Conservation (phyloP, 2,888 invertebrate species). For the Eristalis tenax region DNA sequence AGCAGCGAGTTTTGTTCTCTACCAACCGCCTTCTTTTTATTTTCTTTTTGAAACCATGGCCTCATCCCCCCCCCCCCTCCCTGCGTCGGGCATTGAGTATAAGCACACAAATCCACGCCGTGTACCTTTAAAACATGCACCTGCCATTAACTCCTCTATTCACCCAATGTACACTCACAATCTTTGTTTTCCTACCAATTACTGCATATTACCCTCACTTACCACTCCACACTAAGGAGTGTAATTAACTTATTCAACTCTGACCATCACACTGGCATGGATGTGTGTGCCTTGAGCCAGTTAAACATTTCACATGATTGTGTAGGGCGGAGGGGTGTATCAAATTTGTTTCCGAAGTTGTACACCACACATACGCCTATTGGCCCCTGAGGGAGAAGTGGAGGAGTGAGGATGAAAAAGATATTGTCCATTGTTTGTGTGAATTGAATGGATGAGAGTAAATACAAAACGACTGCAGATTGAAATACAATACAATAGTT, state of each 20-base stretch:
- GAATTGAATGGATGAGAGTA: conserved; percentile 13
- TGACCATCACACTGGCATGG: neutral
- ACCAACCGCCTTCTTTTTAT: too few species aligned
- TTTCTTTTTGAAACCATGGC: too few species aligned
- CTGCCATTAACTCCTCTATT: too few species aligned
- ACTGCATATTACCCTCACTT: neutral
- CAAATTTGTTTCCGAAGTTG: neutral
- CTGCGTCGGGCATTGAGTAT: too few species aligned
- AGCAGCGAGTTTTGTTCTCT: too few species aligned
- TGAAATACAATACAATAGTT: conserved; percentile 40
- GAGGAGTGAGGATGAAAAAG: neutral
- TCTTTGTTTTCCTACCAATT: neutral
- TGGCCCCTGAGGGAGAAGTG: neutral
- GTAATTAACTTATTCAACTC: neutral
- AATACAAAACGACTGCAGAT: conserved; percentile 7
- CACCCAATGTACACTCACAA: neutral
- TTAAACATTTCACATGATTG: neutral
- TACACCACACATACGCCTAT: neutral
- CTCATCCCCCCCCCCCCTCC: too few species aligned
- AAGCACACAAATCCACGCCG: too few species aligned
- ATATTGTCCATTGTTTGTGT: conserved; percentile 14
- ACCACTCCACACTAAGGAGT: neutral
- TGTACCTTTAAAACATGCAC: too few species aligned
- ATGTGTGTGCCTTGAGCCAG: neutral
- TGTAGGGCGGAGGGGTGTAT: neutral